Base-by-base conservation (phyloP, 2,888 invertebrate species). In the Himalopsyche tibetana region DNA sequence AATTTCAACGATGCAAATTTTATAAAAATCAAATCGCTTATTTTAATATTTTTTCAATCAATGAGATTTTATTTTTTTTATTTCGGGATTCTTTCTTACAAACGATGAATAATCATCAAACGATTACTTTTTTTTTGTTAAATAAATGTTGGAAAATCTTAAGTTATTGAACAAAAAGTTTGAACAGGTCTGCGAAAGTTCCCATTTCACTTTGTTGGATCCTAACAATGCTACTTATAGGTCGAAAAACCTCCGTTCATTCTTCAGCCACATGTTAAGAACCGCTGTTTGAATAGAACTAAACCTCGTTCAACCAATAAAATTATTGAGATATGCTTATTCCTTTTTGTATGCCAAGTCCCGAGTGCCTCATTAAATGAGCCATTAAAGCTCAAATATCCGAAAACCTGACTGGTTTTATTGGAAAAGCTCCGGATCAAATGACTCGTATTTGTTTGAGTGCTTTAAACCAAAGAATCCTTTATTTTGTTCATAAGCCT, bases 321-420 rank as follows among this genome's bases (percentile, higher is more conserved):
- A 74, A 74, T 74, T 74, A 74, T 74, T 74, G 36, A 74, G 74
- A 74, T 74, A 74, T 74, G 82, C n/a, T 63, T 84, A 74, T 74
- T 55, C 74, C 55, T 56, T 84, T 69, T 84, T 84, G 74, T 28
- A 40, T 82, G 84, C 42, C 82, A 69, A 45, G n/a, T 80, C 55
- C 56, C 82, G 83, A 88, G 86, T 84, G 82, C 80, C 86, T 88
- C 85, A 86, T 88, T 85, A 87, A 82, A 74, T 40, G 55, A 82
- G 40, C 85, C 84, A 82, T 84, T 86, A 84, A 81, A 85, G 84
- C 69, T 84, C 82, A 82, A 86, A 85, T 80, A 85, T 87, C 85
- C 82, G 85, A 80, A 87, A 82, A 82, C 82, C 87, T 83, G 80
- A 55, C 80, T 45, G 63, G 80, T 51, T 45, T 74, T 69, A 79